phyloP scores from a whole-genome alignment of 2,797 vertebrate species.

The Adelosebastes latens region DNA sequence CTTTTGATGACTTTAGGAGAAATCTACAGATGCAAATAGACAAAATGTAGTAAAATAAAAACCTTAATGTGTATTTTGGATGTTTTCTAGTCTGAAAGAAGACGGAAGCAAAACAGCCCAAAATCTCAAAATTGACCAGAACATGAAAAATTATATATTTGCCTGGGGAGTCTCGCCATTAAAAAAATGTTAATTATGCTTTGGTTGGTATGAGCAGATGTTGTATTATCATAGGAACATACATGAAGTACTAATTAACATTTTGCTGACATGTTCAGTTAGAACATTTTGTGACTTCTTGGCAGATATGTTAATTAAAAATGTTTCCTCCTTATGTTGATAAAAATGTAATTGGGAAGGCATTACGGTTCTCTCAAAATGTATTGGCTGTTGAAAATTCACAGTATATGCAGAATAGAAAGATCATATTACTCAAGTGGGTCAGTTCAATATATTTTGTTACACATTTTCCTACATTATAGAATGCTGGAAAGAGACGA shows the following conservation, averaged over 20 bases:
- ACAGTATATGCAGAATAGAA: background rate
- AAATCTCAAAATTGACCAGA: fast-evolving
- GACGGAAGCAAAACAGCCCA: too few relatives aligned
- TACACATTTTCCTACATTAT: background rate
- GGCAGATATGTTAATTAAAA: background rate
- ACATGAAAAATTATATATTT: too few relatives aligned
- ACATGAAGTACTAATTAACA: background rate
- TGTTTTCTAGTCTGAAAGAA: too few relatives aligned
- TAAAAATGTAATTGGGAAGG: background rate
- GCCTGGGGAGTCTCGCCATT: too few relatives aligned
- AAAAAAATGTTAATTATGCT: background rate
- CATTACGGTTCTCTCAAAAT: background rate
- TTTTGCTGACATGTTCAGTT: background rate
- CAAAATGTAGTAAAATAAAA: too few relatives aligned
- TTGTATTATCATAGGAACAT: background rate
- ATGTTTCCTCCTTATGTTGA: background rate
- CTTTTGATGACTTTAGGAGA: too few relatives aligned
- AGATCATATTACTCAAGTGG: background rate
- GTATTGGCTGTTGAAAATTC: background rate
- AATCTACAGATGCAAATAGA: too few relatives aligned
- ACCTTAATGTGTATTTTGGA: too few relatives aligned
- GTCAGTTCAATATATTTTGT: background rate
- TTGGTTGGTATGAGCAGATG: background rate
- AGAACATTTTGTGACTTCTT: background rate
- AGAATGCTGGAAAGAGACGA: too few relatives aligned